Evolutionary conservation across 2,797 vertebrate genomes (phyloP), one percentile per base, ranked within the genome.

Genomic region (Cottoperca gobio): DNA sequence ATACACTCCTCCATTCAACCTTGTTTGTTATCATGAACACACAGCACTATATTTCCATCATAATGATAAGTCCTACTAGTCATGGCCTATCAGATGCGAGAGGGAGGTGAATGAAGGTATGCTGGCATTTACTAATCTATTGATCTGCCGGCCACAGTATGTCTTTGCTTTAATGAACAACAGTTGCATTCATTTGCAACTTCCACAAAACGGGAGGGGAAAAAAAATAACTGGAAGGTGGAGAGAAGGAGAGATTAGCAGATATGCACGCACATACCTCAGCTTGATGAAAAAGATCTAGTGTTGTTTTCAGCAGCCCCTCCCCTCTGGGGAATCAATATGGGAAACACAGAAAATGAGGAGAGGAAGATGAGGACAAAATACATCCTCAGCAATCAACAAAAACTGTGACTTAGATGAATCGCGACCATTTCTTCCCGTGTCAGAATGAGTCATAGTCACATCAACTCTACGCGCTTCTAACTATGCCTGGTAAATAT

Each of bases 231-330:
- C 1, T n/a, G 66, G 35, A 12, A 13, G 23, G 69, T 52, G 55
- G 28, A n/a, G 49, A 48, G 53, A 57, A 24, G 19, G 33, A 49
- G 42, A 62, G 46, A 80, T 70, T 10, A 48, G 72, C 4, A 2
- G 52, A 81, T 73, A 49, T 10, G 74, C 64, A 78, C 17, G 67
- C 23, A 71, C 80, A 37, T 96, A 99, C 98, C 96, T 99, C 97
- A 59, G 97, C 96, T 86, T 99, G 97, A 88, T 97, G 95, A 92
- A 98, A 98, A 88, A 99, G 95, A 93, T 99, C 97, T 83, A 97
- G 95, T n/a, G 96, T 99, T 50, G 97, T 98, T 94, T 98, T 99
- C 89, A 99, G 92, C 73, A 99, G 95, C 35, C 98, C 98, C 90
- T 99, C 98, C 84, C 97, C 97, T 93, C 98, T 99, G 89, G 76